Evolutionary conservation across 2,888 invertebrate genomes (phyloP).

Genomic region (Griposia aprilina): DNA sequence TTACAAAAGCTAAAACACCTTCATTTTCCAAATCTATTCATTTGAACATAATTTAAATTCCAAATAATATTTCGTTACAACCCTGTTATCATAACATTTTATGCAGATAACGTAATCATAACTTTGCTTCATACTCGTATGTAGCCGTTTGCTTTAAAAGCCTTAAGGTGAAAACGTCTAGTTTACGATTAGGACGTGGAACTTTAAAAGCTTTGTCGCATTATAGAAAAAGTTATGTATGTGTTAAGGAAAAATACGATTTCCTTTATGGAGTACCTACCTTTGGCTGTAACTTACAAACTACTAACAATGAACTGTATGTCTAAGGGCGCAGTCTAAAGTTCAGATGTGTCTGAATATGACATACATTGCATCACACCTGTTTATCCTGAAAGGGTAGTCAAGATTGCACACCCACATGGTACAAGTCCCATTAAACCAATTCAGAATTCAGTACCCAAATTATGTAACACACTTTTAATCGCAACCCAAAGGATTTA

Average conservation of each 20-base stretch:
- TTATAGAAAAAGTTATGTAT: slow-evolving; percentile 51
- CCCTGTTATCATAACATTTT: neutral
- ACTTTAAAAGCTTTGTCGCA: slow-evolving; percentile 59
- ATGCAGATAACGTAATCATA: neutral
- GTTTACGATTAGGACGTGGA: slow-evolving; percentile 43
- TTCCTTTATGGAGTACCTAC: neutral
- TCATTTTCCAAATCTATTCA: too few relatives aligned
- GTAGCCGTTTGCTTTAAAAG: slow-evolving; percentile 17
- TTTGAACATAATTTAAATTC: neutral
- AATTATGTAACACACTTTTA: too few relatives aligned
- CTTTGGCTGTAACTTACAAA: slow-evolving; percentile 2
- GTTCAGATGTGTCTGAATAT: neutral
- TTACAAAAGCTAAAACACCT: neutral
- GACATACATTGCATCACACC: neutral
- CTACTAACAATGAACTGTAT: neutral
- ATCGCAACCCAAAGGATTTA: neutral
- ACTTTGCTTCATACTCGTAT: slow-evolving; percentile 21
- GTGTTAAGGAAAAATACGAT: slow-evolving; percentile 32
- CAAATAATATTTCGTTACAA: neutral
- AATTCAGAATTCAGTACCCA: too few relatives aligned
- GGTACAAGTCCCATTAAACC: neutral
- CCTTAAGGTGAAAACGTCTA: slow-evolving; percentile 20
- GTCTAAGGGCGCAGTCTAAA: neutral
- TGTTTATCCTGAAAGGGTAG: neutral
- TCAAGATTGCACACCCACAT: neutral